phyloP scores from a whole-genome alignment of 2,888 invertebrate genomes.

The Tillus elongatus region DNA sequence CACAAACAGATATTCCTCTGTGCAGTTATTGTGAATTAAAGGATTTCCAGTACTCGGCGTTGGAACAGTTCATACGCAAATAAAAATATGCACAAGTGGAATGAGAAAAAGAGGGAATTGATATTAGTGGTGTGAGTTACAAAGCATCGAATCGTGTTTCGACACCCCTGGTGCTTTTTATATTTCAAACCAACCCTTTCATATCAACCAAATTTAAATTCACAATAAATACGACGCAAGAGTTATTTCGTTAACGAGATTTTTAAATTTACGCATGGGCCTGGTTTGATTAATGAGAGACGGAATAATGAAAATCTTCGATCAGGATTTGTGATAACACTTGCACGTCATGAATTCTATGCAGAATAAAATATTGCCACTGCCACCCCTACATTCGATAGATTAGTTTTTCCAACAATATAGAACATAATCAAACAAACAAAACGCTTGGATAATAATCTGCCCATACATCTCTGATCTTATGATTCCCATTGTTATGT shows the following conservation, averaged over 20 bases:
- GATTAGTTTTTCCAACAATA: no score
- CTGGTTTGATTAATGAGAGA: slow-evolving; percentile 39
- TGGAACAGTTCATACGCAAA: no score
- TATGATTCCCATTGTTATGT: no score
- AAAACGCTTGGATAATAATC: no score
- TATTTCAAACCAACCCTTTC: slow-evolving; percentile 26
- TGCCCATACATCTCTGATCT: no score
- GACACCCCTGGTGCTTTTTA: slow-evolving; percentile 8
- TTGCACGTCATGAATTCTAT: slow-evolving; percentile 29
- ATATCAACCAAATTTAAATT: slow-evolving; percentile 33
- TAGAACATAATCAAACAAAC: no score
- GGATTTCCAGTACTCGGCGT: no score
- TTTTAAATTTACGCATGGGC: slow-evolving; percentile 39
- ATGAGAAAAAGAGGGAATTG: no score
- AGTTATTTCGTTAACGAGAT: slow-evolving; percentile 40
- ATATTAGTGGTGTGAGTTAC: background rate
- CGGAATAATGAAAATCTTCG: slow-evolving; percentile 40
- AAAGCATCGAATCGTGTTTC: slow-evolving; percentile 2
- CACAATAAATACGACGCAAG: slow-evolving; percentile 38
- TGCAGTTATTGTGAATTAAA: no score
- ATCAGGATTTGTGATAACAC: slow-evolving; percentile 37
- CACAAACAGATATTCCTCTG: no score
- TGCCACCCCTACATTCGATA: no score
- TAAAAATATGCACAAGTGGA: no score
- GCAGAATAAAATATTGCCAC: slow-evolving; percentile 19